Conservation (phyloP, 2,797 vertebrate genomes). For the Sardinella longiceps region DNA sequence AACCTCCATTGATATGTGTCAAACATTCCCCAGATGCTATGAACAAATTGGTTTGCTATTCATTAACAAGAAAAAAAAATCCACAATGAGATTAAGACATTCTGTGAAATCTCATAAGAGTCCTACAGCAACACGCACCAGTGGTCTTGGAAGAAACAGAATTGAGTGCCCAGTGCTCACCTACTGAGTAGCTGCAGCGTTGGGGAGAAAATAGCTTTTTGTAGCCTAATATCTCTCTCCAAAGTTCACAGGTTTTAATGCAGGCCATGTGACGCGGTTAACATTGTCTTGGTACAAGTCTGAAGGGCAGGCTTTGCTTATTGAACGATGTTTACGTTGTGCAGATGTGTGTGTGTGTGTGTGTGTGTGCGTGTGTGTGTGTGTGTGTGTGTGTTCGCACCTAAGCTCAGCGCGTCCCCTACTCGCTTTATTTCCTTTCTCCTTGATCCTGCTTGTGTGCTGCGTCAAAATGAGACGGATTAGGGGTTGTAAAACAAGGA, state of each 20-base stretch:
- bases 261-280: slow-evolving; percentile 76
- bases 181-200: slow-evolving; percentile 68
- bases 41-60: slow-evolving; percentile 88
- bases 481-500: slow-evolving; percentile 82
- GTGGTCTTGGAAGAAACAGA: slow-evolving; percentile 69
- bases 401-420: slow-evolving; percentile 17
- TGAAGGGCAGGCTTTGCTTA: slow-evolving; percentile 65
- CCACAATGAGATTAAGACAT: slow-evolving; percentile 88
- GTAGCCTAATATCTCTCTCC: slow-evolving; percentile 77
- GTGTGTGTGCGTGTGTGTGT: slow-evolving; percentile 66
- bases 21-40: slow-evolving; percentile 81
- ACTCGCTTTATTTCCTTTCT: slow-evolving; percentile 57
- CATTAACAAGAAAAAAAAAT: slow-evolving; percentile 78
- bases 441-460: slow-evolving; percentile 74
- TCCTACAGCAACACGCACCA: slow-evolving; percentile 77
- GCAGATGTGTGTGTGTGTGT: slow-evolving; percentile 74
- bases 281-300: slow-evolving; percentile 73
- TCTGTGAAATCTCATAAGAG: slow-evolving; percentile 81
- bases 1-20: slow-evolving; percentile 59
- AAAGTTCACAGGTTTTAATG: slow-evolving; percentile 74
- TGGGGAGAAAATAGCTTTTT: slow-evolving; percentile 78
- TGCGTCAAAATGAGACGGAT: slow-evolving; percentile 80
- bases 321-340: slow-evolving; percentile 73
- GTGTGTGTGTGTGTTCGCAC: slow-evolving; percentile 63
- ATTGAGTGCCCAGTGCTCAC: slow-evolving; percentile 68